Conservation (phyloP, 1,140 invertebrate genomes). For the Drosophila biarmipes region DNA sequence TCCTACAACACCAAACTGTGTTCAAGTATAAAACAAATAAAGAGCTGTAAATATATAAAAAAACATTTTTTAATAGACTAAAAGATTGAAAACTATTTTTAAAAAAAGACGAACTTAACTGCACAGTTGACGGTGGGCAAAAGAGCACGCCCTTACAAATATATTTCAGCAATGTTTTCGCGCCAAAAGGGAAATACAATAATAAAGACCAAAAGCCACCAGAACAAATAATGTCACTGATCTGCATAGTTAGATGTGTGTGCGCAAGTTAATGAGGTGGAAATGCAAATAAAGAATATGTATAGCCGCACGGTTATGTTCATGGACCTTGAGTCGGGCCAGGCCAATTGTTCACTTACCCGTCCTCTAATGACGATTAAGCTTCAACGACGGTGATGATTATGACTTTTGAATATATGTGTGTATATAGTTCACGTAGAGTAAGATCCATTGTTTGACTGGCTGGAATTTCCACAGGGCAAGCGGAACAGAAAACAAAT, state of each 20-base stretch:
- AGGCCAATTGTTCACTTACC: conserved; percentile 73
- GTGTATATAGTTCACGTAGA: conserved; percentile 15
- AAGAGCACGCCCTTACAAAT: conserved; percentile 39
- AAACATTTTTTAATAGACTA: background rate
- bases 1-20: no score
- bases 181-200: conserved; percentile 52
- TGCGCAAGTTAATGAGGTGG: conserved; percentile 67
- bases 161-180: conserved; percentile 38
- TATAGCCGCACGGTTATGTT: conserved; percentile 11
- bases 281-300: conserved; percentile 65
- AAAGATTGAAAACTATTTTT: conserved; percentile 4
- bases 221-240: conserved; percentile 24
- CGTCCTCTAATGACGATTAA: conserved; percentile 30
- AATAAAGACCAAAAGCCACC: conserved; percentile 20
- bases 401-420: conserved; percentile 13
- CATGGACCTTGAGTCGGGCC: conserved; percentile 26
- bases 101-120: conserved; percentile 56
- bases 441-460: conserved; percentile 55
- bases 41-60: no score
- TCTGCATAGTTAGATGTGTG: conserved; percentile 32
- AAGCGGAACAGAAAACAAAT: conserved; percentile 48
- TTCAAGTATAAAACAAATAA: no score
- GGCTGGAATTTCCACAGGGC: conserved; percentile 56
- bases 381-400: conserved; percentile 34
- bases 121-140: conserved; percentile 55